Base-by-base conservation (phyloP, 2,113 vertebrate species). In the Tyrannus savana region DNA sequence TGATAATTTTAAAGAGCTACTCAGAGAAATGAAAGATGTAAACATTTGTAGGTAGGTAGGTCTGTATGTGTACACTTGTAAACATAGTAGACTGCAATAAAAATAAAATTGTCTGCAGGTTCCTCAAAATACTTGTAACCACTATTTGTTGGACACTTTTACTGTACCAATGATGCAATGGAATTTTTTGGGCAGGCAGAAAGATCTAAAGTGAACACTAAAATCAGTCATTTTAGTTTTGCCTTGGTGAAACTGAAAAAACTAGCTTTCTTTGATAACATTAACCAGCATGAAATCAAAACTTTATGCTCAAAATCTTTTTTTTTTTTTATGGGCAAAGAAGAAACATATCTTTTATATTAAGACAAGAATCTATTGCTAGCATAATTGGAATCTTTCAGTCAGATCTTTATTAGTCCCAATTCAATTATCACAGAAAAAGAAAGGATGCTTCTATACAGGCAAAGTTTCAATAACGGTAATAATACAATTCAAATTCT, bases 261-360 rank as follows among this genome's bases (percentile, higher is more conserved):
- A n/a, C 1, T 21, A 82, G 6, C 3, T 79, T 63, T 46, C 2
- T 50, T 76, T 46, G 24, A 22, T 19, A 41, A 5, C 0, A 0
- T 12, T 56, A 72, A 44, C 18, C 46, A 50, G 3, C 13, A 68
- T n/a, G 73, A 58, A 42, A 72, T 3, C 13, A 59, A 71, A 69
- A 35, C 1, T 2, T 68, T 62, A 39, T 23, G 5, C 12, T 50
- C 23, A 60, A 72, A 60, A 72, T 30, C 4, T 46, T 52, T 35
- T 35, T 62, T 37, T 37, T 78, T 39, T 41, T 41, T 78, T 35
- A 44, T 44, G 28, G 17, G 9, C 14, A 46, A 78, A 82, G 14
- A 55, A 8, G 41, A 86, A 86, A 50, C 5, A 31, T 10, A 25
- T 18, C 33, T 27, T 12, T 27, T 10, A 27, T 27, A 12, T 79